Conservation (phyloP, 2,113 vertebrate species). For the Megalops atlanticus region DNA sequence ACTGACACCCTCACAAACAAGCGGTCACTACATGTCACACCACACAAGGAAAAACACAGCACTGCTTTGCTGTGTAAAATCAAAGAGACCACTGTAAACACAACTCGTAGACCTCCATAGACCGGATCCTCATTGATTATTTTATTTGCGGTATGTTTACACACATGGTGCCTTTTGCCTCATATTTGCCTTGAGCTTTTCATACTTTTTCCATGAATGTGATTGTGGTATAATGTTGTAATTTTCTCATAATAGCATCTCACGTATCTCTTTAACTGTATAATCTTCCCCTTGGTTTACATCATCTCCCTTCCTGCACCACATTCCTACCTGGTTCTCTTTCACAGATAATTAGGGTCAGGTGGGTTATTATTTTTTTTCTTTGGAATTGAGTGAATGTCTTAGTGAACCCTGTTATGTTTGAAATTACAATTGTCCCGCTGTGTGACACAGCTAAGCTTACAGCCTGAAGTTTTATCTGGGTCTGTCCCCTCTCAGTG, state of each 20-base stretch:
- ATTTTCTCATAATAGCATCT: not conserved
- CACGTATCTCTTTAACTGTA: not conserved
- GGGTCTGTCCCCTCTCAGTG: not conserved
- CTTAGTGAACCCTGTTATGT: not conserved
- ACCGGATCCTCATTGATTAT: no score
- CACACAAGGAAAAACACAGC: no score
- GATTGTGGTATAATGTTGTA: not conserved
- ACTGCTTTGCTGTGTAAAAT: no score
- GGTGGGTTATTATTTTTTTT: not conserved
- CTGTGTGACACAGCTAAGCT: no score
- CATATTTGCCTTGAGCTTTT: not conserved
- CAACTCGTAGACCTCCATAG: no score
- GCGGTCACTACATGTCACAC: no score
- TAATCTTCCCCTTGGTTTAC: no score
- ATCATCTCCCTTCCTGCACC: not conserved
- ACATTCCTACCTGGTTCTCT: not conserved
- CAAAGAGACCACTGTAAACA: no score
- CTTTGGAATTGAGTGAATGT: not conserved
- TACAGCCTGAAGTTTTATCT: no score
- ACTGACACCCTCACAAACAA: no score
- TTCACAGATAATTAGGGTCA: not conserved
- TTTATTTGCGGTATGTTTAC: no score
- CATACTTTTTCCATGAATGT: not conserved
- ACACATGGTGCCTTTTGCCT: not conserved
- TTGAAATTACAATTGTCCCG: not conserved